Evolutionary conservation across 2,113 vertebrate genomes (phyloP).

Genomic region (Thermophis baileyi): DNA sequence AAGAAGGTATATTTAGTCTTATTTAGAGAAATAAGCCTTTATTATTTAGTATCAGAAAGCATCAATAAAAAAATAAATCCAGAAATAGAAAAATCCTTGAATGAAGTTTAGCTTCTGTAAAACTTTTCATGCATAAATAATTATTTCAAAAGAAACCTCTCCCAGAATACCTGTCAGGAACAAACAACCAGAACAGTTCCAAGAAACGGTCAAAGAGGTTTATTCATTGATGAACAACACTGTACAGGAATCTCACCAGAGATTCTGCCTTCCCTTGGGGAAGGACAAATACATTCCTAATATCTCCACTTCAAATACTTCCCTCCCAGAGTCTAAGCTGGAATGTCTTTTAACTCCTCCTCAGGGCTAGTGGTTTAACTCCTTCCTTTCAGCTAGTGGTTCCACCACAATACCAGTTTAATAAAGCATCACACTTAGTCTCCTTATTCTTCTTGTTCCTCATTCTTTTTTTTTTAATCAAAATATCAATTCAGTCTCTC

Average conservation of each 20-base stretch:
- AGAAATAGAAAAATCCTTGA: background rate
- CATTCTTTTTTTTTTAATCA: background rate
- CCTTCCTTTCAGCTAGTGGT: background rate
- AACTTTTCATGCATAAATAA: background rate
- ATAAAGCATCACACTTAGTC: background rate
- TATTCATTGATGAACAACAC: background rate
- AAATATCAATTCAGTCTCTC: background rate
- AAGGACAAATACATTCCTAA: background rate
- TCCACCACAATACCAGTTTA: background rate
- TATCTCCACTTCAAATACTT: background rate
- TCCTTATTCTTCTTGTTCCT: background rate
- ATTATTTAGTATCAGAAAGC: background rate
- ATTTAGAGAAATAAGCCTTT: background rate
- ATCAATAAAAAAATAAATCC: background rate
- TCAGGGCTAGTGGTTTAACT: background rate
- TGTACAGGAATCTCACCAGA: background rate
- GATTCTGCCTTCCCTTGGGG: background rate
- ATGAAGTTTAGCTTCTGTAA: background rate
- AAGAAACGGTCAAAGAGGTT: background rate
- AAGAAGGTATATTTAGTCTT: background rate
- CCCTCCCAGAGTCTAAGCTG: background rate
- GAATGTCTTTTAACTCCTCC: background rate
- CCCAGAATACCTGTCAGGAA: background rate
- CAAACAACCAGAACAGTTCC: background rate
- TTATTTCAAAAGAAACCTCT: background rate